Base-by-base conservation (phyloP, 2,888 invertebrate species). In the Orchesella flavescens region DNA sequence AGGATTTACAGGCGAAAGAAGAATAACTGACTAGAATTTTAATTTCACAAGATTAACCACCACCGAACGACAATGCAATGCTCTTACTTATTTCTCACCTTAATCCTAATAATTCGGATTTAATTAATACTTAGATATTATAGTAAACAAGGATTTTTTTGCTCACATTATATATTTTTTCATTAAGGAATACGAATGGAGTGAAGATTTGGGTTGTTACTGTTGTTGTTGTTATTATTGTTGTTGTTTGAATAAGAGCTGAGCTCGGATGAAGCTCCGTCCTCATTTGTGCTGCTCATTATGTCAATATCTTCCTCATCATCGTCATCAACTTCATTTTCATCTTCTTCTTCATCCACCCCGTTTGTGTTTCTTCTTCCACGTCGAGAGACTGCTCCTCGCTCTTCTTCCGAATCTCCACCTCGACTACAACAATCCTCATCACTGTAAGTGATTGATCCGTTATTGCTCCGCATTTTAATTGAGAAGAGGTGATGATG, bases 221-320 rank as follows among this genome's bases (percentile, higher is more conserved):
- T n/a, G n/a, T n/a, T n/a, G n/a, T n/a, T n/a, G n/a, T n/a, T n/a
- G n/a, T n/a, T n/a, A n/a, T n/a, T n/a, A n/a, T n/a, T n/a, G n/a
- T 55, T 55, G 49, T 15, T 34, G 24, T 34, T 55, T 23, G 15
- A 21, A 55, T 13, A 2, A 23, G 10, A 21, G 10, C 21, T 23
- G 2, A 15, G 10, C 13, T 4, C 49, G 4, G 19, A 13, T 4
- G 55, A n/a, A n/a, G 24, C 24, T 23, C 49, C 7, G n/a, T 53
- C 19, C 1, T 66, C 71, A 1, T 57, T 55, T 15, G 10, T 44
- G 34, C 74, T 61, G 10, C 76, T 66, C 12, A 68, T 17, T 13
- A 76, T 76, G 17, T 76, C 76, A 66, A 76, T 76, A 57, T 76
- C 76, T 55, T 76, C 76, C 7, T 55, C 55, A 15, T 71, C 71